Conservation (phyloP, 2,888 invertebrate species). For the Lobophora halterata region DNA sequence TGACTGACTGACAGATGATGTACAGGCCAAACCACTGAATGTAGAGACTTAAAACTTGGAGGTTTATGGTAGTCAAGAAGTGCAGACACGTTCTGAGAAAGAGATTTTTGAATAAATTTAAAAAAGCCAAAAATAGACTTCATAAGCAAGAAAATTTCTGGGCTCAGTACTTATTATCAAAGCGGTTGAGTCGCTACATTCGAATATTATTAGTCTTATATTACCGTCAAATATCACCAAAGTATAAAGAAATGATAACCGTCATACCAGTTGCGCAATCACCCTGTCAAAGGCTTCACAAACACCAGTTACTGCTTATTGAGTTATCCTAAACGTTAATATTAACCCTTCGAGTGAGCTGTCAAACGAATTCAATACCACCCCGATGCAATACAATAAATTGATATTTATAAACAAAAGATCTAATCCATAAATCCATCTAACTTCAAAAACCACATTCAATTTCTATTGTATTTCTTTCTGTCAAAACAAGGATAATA, state of each 20-base stretch:
- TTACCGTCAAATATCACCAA: slow-evolving; percentile 7
- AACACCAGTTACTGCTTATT: slow-evolving; percentile 78
- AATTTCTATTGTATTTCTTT: slow-evolving; percentile 46
- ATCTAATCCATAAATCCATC: slow-evolving; percentile 64
- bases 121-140: too few species aligned
- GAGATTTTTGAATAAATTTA: too few species aligned
- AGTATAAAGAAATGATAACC: slow-evolving; percentile 21
- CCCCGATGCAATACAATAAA: slow-evolving; percentile 62
- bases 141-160: too few species aligned
- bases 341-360: slow-evolving; percentile 78
- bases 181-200: too few species aligned
- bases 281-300: slow-evolving; percentile 72
- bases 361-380: slow-evolving; percentile 72
- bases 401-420: slow-evolving; percentile 69
- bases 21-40: too few species aligned
- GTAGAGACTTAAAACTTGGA: too few species aligned
- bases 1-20: too few species aligned
- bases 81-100: too few species aligned
- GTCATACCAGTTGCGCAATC: slow-evolving; percentile 53
- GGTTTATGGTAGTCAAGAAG: too few species aligned
- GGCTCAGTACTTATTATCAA: too few species aligned
- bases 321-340: slow-evolving; percentile 75
- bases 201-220: too few species aligned
- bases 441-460: slow-evolving; percentile 62
- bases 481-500: slow-evolving; percentile 70